Base-by-base conservation (phyloP, 2,888 invertebrate genomes). In the Eupithecia pulchellata region DNA sequence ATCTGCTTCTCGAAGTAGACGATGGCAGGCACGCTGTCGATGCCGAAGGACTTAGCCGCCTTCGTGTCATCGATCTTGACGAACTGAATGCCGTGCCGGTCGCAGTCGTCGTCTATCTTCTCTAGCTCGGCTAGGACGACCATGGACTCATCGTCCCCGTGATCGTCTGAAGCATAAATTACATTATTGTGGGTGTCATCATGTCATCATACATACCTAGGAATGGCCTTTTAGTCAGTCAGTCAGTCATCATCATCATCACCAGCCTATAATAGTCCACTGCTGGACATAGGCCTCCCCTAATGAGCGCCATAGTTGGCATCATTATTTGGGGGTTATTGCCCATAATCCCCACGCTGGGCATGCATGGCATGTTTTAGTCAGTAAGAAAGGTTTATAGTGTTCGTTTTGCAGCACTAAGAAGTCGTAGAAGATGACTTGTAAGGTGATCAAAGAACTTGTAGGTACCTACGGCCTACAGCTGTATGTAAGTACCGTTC, bases 1-100 rank as follows among this genome's bases (percentile, higher is more conserved):
- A 98, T 97, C 91, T 98, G 97, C 87, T 98, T 98, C 90, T 98
- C 98, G 90, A 98, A 98, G 93, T 98, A 98, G 76, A 98, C 98
- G 81, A 98, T 97, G 62, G 97, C 95, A 29, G 98, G 98, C 67
- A 97, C 91, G 65, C 95, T 94, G 82, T 98, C 98, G 79, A 98
- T 97, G 77, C 98, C 98, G 89, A 97, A 98, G 75, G 97, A 97
- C 77, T 95, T 95, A 66, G 97, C 97, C n/a, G 98, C 97, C 79
- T 96, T 96, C 55, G 95, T 94, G 88, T 98, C 98, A 84, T 98
- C 98, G 79, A 98, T 98, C 93, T 98, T 98, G 57, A 98, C 98
- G 88, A 98, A 98, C 88, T 98, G 98, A 81, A 98, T 98, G 72
- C 98, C 98, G 84, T 98, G 97, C 81, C 97, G 97, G 90, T 98